Evolutionary conservation across 2,888 invertebrate species (phyloP).

Genomic region (Mycogona germanica): DNA sequence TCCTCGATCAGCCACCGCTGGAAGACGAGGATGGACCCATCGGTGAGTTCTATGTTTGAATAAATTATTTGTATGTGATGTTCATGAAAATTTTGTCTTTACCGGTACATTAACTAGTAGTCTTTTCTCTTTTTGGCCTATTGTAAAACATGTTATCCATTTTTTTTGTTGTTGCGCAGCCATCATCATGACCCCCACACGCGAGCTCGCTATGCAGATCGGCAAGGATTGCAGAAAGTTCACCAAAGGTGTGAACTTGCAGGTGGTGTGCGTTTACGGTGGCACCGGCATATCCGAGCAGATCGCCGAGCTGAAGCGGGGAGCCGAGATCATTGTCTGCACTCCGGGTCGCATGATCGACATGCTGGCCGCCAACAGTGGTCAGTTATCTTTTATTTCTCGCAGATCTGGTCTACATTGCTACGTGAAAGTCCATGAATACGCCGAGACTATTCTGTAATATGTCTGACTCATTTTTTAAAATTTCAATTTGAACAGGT

Average conservation of each 20-base stretch:
- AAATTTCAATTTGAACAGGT: conserved; percentile 30
- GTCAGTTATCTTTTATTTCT: conserved; percentile 35
- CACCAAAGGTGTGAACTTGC: conserved; percentile 69
- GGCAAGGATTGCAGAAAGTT: conserved; percentile 92
- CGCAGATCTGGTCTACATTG: too few relatives aligned
- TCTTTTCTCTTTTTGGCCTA: background rate
- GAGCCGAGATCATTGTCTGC: conserved; percentile 96
- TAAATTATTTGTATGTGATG: background rate
- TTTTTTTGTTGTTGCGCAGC: conserved; percentile 39
- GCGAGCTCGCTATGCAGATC: conserved; percentile 98
- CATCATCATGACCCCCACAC: conserved; percentile 94
- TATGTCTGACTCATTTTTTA: too few relatives aligned
- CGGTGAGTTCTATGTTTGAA: conserved; percentile 30
- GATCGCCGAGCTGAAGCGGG: conserved; percentile 91
- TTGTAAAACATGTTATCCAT: background rate
- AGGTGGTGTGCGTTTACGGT: conserved; percentile 94
- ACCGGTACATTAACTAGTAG: background rate
- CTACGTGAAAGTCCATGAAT: too few relatives aligned
- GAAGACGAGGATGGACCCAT: conserved; percentile 97
- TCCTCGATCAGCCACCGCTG: conserved; percentile 83
- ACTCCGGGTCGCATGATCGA: conserved; percentile 99
- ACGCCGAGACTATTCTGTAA: too few relatives aligned
- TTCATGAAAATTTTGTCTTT: background rate
- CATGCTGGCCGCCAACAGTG: conserved; percentile 97
- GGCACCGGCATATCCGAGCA: conserved; percentile 95